Percentiles rank a stretch among this genome's conserved stretches.
Conservation (phyloP, 2,113 vertebrate genomes). For the Nycticebus coucang region DNA sequence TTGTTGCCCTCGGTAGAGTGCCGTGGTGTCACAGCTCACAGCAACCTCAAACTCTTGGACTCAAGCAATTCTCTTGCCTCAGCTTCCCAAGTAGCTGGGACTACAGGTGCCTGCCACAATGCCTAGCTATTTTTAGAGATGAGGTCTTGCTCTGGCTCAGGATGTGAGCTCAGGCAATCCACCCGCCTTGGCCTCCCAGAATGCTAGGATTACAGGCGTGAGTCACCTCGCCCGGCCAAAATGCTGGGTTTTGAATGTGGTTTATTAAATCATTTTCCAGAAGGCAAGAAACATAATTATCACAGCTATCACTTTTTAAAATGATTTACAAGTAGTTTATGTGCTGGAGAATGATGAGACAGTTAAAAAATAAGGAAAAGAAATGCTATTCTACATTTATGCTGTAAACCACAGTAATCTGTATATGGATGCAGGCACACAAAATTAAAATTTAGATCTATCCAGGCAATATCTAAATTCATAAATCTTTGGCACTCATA, state of each 20-base stretch:
- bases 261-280: neutral
- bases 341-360: conserved; percentile 47
- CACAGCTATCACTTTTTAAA: neutral
- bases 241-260: conserved; percentile 24
- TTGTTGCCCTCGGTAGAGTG: no score
- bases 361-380: neutral
- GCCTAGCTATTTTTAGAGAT: no score
- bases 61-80: no score
- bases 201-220: no score
- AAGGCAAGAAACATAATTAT: neutral
- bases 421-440: neutral
- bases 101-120: no score
- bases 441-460: conserved; percentile 34
- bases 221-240: neutral
- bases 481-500: conserved; percentile 73
- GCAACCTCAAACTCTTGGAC: no score
- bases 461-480: conserved; percentile 41
- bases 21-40: no score
- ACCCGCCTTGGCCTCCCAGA: no score
- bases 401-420: neutral
- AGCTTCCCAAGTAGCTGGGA: no score
- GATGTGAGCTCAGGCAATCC: no score
- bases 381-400: neutral
- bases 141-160: no score
- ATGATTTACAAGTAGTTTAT: conserved; percentile 45